phyloP scores from a whole-genome alignment of 2,888 invertebrate species.

The Cinara cedri region DNA sequence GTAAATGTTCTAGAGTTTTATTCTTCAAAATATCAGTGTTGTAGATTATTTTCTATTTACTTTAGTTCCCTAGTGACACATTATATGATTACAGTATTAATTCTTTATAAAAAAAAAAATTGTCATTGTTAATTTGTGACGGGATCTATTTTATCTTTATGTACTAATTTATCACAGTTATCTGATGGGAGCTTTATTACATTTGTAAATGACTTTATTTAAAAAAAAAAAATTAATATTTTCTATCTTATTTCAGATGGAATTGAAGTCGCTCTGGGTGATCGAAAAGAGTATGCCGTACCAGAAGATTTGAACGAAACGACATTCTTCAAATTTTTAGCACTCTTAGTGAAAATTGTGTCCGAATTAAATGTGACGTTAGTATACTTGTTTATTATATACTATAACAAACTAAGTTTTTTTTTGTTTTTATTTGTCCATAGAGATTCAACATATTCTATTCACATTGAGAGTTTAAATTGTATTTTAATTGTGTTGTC shows the following conservation, averaged over 20 bases:
- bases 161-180: no score
- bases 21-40: no score
- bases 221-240: no score
- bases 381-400: constrained; percentile 62
- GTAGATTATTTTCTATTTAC: no score
- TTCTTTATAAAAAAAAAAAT: no score
- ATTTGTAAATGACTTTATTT: no score
- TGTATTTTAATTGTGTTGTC: constrained; percentile 85
- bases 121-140: no score
- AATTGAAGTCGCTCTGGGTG: constrained; percentile 49
- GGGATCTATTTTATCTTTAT: no score
- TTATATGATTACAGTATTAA: no score
- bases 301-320: constrained; percentile 60
- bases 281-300: constrained; percentile 48
- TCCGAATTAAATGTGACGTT: constrained; percentile 83
- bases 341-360: constrained; percentile 77
- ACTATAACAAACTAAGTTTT: background rate
- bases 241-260: constrained; percentile 42
- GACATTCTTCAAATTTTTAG: constrained; percentile 75
- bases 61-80: no score
- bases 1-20: no score
- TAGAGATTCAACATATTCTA: constrained; percentile 81
- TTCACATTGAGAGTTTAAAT: constrained; percentile 88
- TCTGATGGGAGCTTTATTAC: no score
- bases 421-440: constrained; percentile 23